Conservation (phyloP, 2,797 vertebrate species). For the Podarcis siculus region DNA sequence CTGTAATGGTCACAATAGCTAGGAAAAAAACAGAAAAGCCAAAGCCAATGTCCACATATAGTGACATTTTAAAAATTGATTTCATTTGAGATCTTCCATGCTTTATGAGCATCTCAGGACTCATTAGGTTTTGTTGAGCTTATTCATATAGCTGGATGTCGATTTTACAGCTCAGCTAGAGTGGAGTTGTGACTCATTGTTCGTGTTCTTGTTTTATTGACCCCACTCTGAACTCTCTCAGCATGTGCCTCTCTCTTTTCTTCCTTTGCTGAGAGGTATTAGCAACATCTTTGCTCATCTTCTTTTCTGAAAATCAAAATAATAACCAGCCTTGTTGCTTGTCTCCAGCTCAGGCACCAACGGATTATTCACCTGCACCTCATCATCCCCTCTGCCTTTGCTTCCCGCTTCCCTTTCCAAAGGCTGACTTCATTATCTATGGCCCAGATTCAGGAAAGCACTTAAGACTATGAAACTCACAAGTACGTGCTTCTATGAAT, state of each 20-base stretch:
- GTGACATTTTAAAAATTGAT: neutral
- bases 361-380: neutral
- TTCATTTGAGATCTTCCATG: constrained; percentile 6
- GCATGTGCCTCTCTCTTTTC: neutral
- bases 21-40: neutral
- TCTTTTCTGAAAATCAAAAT: constrained; percentile 13
- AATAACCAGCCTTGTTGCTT: neutral
- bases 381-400: neutral
- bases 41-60: neutral
- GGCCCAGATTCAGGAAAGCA: constrained; percentile 36
- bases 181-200: constrained; percentile 47
- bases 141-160: constrained; percentile 39
- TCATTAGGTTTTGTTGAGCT: constrained; percentile 33
- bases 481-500: constrained; percentile 16
- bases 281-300: constrained; percentile 16
- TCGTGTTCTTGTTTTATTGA: constrained; percentile 14
- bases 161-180: constrained; percentile 58
- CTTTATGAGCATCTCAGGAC: constrained; percentile 56
- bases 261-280: constrained; percentile 27
- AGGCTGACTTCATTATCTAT: neutral
- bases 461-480: constrained; percentile 19
- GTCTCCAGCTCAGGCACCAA: constrained; percentile 4
- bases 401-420: neutral
- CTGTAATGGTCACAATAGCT: neutral
- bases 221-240: constrained; percentile 23